These are phyloP conservation scores for Pogonocherus hispidulus DNA, from an alignment of 2,888 invertebrate genomes.

Conservation along the genomic window DNA sequence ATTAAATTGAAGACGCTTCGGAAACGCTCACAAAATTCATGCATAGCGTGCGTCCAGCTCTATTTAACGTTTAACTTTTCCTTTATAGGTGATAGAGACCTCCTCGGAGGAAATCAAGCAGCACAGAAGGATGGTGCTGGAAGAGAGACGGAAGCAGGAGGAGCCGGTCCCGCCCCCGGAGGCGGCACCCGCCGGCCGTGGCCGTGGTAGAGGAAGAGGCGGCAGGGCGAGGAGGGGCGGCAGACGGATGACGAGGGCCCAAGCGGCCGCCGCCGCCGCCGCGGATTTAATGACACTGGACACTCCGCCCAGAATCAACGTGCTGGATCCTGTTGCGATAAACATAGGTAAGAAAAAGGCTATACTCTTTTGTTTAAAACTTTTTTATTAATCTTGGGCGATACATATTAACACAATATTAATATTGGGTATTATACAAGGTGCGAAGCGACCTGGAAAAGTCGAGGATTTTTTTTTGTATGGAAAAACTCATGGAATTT, in stretches of 20 bases:
- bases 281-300: not conserved
- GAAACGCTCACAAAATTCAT: no score
- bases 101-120: constrained; percentile 74
- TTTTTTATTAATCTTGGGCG: no score
- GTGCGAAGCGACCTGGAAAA: no score
- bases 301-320: not conserved
- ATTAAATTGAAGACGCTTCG: no score
- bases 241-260: constrained; percentile 4
- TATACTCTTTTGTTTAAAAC: no score
- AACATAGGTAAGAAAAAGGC: constrained; percentile 11
- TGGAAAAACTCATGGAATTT: no score
- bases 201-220: constrained; percentile 9
- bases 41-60: not conserved
- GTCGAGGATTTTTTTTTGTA: no score
- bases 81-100: constrained; percentile 77
- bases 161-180: not conserved
- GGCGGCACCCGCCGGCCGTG: not conserved
- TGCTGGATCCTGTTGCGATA: not conserved
- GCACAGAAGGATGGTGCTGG: constrained; percentile 72
- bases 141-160: constrained; percentile 40
- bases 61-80: constrained; percentile 73
- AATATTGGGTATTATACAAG: no score
- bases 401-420: no score
- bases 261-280: not conserved
- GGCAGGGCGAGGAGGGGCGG: constrained; percentile 14